Evolutionary conservation across 92 coral and sea anemone species (phyloP), one percentile per base, ranked within the genome.

Genomic region (Scolanthus callimorphus): DNA sequence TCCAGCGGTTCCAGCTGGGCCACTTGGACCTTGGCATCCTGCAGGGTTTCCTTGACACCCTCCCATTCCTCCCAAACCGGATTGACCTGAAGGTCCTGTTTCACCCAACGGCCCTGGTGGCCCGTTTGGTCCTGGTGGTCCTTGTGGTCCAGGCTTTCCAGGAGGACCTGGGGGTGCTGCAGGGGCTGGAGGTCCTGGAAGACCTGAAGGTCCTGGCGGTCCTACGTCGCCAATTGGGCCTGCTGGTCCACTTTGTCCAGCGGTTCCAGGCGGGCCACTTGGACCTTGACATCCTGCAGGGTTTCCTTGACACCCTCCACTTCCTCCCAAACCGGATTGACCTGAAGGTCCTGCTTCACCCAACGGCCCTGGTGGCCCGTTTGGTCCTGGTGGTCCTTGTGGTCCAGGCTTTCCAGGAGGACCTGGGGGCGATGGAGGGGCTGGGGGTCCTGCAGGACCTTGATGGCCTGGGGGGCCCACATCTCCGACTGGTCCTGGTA

Each of bases 61-160:
- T 0, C 24, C 38, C 1, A 25, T n/a, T 24, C 59, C 50, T 8
- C 1, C 19, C 0, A 20, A 43, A n/a, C 69, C 69, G 6, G 0
- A 1, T 0, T 49, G 31, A 6, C 90, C 90, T 0, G 70, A 60
- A 2, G 26, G 89, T 29, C 97, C 97, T 34, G 62, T 52, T 17
- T 95, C 87, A 37, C 97, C 97, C 3, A 69, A 46, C 31, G 74
- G 77, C 55, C 97, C 97, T 41, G 80, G 80, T 49, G 71, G 75
- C 58, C 97, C 97, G 66, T 88, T 88, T 46, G 87, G 80, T 70
- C 97, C 95, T 29, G 90, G 95, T 6, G 81, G 31, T 30, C 97
- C 97, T 57, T 94, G 94, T 15, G 83, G 91, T 19, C 97, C 97
- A 11, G 85, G 73, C 31, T 86, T 78, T 51, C 97, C 97, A 3